Conservation (phyloP, 1,140 invertebrate genomes). For the Bombus turneri region DNA sequence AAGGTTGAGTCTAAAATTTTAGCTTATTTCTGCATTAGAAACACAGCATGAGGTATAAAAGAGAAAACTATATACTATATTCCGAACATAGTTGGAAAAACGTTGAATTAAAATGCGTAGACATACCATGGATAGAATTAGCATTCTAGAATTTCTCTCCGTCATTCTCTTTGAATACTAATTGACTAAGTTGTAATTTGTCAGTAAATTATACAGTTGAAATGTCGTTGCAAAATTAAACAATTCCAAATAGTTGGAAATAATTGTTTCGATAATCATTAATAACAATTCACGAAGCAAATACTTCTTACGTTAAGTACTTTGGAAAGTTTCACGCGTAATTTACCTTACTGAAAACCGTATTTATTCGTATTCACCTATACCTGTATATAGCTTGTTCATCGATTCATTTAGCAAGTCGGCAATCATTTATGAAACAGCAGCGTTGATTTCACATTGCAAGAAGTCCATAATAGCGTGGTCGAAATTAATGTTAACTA, state of each 20-base stretch:
- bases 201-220: too few relatives aligned
- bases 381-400: not conserved
- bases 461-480: slow-evolving; percentile 48
- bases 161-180: too few relatives aligned
- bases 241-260: not conserved
- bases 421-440: slow-evolving; percentile 2
- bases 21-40: too few relatives aligned
- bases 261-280: not conserved
- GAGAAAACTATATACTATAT: too few relatives aligned
- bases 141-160: too few relatives aligned
- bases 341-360: not conserved
- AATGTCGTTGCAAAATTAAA: not conserved
- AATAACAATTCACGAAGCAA: not conserved
- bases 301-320: not conserved
- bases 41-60: too few relatives aligned
- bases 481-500: slow-evolving; percentile 62
- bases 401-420: not conserved
- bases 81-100: too few relatives aligned
- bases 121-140: too few relatives aligned
- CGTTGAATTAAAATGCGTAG: too few relatives aligned
- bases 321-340: not conserved
- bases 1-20: too few relatives aligned
- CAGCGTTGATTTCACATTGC: slow-evolving; percentile 10
- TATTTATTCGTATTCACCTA: not conserved
- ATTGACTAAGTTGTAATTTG: too few relatives aligned